Evolutionary conservation across 1,140 invertebrate species (phyloP), one percentile per base, ranked within the genome.

Genomic region (Polypedilum vanderplanki): DNA sequence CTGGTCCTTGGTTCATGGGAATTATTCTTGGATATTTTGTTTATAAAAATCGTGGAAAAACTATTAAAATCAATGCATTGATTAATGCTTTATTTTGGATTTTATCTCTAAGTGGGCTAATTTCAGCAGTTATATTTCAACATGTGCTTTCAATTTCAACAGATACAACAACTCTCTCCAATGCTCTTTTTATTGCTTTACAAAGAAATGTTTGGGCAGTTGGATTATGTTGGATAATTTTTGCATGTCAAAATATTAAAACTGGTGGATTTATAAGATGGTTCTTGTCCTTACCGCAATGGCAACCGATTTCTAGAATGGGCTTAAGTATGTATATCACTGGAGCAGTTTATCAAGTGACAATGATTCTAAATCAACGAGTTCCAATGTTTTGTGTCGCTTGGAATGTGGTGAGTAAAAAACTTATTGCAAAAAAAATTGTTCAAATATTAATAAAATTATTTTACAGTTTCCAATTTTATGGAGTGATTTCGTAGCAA

Each of bases 141-240:
- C 46, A 15, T 12, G 10, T 7, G 1, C 46, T 57, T 57, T 17
- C 10, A 3, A 57, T 15, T 3, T 57, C 46, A 57, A n/a, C 5
- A 12, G 8, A 40, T 5, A n/a, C 33, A 74, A 41, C 73, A n/a
- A n/a, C 40, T 15, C 3, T 74, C n/a, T 81, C 83, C 75, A 81
- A 84, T 0, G 83, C 87, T 7, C 78, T 87, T 18, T 88, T 88
- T 75, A 84, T 84, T 0, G 83, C 83, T 12, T 77, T 88, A 0
- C 81, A 85, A 41, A 79, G 87, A 12, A 82, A 83, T 15, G 77
- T 80, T 0, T 89, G 87, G 83, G 81, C 82, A 0, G 3, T 86
- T 0, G 81, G 80, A 0, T 33, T 89, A 3, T 79, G 80, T 7
- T 89, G 87, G 88, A 82, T 89, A 3, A 83, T 88, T 8, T 86